Percentiles rank a stretch among this genome's conserved stretches.
phyloP scores from a whole-genome alignment of 2,113 vertebrate genomes.

The Zosterops borbonicus region DNA sequence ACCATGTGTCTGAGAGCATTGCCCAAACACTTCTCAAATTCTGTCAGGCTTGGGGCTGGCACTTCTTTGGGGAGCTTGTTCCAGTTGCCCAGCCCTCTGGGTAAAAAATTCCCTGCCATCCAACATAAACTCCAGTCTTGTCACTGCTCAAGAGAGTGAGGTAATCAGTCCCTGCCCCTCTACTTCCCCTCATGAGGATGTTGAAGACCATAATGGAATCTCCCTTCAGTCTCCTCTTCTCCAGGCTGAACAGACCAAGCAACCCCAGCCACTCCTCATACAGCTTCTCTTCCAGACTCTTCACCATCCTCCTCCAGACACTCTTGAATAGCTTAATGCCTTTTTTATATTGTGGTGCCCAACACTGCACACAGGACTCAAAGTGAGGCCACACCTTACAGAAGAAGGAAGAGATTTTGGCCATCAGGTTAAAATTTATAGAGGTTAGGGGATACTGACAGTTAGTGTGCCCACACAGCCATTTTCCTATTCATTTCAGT shows the following conservation, averaged over 20 bases:
- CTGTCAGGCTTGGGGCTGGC: neutral
- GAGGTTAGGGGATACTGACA: neutral
- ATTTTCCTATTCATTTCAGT: neutral
- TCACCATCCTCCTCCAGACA: neutral
- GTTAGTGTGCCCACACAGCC: accelerated
- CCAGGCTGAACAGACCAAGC: neutral
- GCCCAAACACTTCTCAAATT: neutral
- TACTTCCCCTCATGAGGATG: neutral
- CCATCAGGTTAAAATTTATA: neutral
- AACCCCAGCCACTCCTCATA: neutral
- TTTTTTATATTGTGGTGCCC: neutral
- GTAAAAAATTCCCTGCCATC: neutral
- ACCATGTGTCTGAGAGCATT: neutral
- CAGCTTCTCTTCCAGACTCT: neutral
- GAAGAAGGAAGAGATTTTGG: neutral
- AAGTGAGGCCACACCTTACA: neutral
- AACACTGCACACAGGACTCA: neutral
- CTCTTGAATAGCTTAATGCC: neutral
- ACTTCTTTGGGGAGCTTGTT: neutral
- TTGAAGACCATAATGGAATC: neutral
- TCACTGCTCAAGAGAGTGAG: neutral
- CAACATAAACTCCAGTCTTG: neutral
- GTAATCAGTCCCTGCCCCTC: neutral
- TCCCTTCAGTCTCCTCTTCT: neutral
- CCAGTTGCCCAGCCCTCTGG: neutral